Evolutionary conservation across 2,113 vertebrate species (phyloP), one percentile per base, ranked within the genome.

Genomic region (Psammodynastes pulverulentus): DNA sequence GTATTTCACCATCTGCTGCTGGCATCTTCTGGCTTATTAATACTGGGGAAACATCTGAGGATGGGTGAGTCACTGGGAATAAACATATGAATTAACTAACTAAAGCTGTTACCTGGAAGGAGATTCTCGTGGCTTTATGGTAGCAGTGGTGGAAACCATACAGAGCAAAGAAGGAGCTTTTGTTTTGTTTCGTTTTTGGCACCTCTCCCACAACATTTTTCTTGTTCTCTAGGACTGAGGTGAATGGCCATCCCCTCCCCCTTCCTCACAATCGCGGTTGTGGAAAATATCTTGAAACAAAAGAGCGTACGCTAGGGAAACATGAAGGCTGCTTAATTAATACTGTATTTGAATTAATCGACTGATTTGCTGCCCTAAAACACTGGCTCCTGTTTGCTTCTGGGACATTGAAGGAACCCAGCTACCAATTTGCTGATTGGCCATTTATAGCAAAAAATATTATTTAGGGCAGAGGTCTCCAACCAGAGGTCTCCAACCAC

Each of bases 11-110:
- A 97, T 96, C 96, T 96, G 96, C 95, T 95, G 95, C 94, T 92
- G 94, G 89, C 95, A 95, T 92, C 95, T 95, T 89, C 95, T 95
- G 95, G 91, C 94, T 96, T 95, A 96, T 96, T 94, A 96, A 96
- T 93, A 93, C 90, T 92, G 19, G 94, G 91, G 87, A 95, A 93
- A 93, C 92, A 94, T 88, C 45, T 86, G 86, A 90, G 84, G 89
- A 86, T 79, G 92, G 87, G 21, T 3, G 9, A 29, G 88, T 62
- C 84, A 29, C 49, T 23, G 86, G 87, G 93, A 91, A 89, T 51
- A 89, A 89, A 49, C 72, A 13, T 43, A 62, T 58, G 54, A 92
- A 15, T 84, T 0, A 0, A 43, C 72, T 79, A 79, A 79, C 72
- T 79, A 79, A 79, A 58, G 72, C 56, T 0, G 5, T 58, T 72